Conservation (phyloP, 2,113 vertebrate genomes). For the Bubo bubo region DNA sequence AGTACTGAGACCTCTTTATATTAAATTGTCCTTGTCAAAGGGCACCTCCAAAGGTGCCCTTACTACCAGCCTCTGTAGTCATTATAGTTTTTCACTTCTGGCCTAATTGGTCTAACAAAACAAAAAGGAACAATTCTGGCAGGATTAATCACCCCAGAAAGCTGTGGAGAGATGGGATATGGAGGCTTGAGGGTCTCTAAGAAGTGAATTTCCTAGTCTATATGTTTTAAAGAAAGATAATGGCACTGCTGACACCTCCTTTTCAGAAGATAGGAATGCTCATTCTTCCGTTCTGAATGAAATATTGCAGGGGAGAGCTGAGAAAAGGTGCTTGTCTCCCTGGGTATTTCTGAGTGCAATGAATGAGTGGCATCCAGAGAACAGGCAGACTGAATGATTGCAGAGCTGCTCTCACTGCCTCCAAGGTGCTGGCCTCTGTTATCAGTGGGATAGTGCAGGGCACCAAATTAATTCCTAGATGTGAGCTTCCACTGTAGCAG, state of each 20-base stretch:
- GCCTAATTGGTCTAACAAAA: neutral
- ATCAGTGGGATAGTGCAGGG: neutral
- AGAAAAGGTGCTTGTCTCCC: neutral
- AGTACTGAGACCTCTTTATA: neutral
- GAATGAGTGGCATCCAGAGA: constrained; percentile 13
- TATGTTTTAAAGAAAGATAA: neutral
- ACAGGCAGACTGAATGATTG: constrained; percentile 21
- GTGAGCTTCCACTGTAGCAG: neutral
- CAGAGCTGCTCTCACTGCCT: neutral
- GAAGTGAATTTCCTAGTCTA: neutral
- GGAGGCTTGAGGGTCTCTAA: neutral
- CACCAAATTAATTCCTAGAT: constrained; percentile 3
- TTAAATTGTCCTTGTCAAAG: neutral
- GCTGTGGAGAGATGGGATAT: neutral
- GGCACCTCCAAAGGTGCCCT: neutral
- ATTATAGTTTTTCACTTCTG: neutral
- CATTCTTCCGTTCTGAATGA: neutral
- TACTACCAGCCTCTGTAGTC: neutral
- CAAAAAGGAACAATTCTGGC: neutral
- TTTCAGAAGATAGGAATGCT: neutral
- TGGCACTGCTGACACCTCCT: neutral
- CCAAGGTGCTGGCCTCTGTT: constrained; percentile 17
- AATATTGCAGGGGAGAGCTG: neutral
- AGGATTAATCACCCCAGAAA: neutral
- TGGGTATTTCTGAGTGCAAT: constrained; percentile 1